Evolutionary conservation across 2,113 vertebrate species (phyloP), one percentile per base, ranked within the genome.

Genomic region (Prunella fulvescens): DNA sequence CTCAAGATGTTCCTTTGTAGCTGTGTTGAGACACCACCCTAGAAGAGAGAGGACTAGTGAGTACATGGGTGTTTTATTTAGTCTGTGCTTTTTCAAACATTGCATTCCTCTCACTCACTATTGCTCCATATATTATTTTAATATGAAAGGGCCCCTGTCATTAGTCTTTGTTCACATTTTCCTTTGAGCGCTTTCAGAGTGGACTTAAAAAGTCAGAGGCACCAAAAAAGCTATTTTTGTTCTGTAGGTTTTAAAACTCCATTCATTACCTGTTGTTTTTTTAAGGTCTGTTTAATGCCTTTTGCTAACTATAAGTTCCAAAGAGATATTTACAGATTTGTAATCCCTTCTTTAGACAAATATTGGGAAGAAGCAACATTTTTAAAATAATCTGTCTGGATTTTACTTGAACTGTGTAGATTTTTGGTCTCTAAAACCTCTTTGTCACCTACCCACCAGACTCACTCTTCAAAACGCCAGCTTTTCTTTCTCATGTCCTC

Each of bases 121-220:
- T 96, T 96, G 93, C 96, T 96, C 92, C 94, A 92, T 96, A 90
- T 93, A 91, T 97, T 97, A 97, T 97, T 98, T 97, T 98, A 95
- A 97, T 97, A 96, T 94, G 95, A 97, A 98, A 97, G 86, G 90
- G 95, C 92, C 91, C 92, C 95, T 97, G 97, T 97, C 96, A 97
- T 97, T 97, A 97, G 97, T 92, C 97, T 98, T 96, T 64, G 94
- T 96, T 93, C 96, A 94, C 93, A 90, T 96, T 97, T 95, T 94
- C 92, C 96, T 97, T 97, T 97, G 90, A 96, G 96, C 69, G 7
- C 50, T 97, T 97, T 98, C 88, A 94, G 86, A 95, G 84, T 6
- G 5, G 60, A 88, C 87, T 93, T 73, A 81, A 94, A 86, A 97
- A 93, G 91, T 92, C 19, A 17, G 92, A 97, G 89, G 89, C 66